Evolutionary conservation across 2,888 invertebrate species (phyloP), one percentile per base, ranked within the genome.

Genomic region (Acleris laterana): DNA sequence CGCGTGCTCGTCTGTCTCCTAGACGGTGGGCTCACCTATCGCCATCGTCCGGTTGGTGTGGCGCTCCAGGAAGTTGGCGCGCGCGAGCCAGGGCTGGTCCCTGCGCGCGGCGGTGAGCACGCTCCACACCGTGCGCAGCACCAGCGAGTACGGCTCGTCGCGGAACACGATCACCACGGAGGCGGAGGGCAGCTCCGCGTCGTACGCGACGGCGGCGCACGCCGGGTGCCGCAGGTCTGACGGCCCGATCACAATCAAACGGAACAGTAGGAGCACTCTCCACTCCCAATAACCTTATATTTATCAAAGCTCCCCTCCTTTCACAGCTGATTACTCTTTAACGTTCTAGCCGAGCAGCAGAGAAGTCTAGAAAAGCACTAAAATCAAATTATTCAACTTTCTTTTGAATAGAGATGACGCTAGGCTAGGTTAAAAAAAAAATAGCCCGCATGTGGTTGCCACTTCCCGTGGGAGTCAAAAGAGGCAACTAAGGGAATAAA

Each of bases 131-230:
- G 98, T 98, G 68, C 98, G 88, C 49, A 98, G 79, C 50, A 98
- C 93, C 49, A 97, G 95, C 53, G 97, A 97, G 93, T 96, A 98
- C 0, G 97, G 97, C 86, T 98, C 98, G 84, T 98, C 97, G 83
- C 96, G 97, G 92, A 98, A 98, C 71, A 98, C 97, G 48, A 97
- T 94, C 69, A 97, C 94, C n/a, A 98, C 95, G 69, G 96, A 96
- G 2, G 96, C 95, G 0, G 95, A 95, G 1, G 95, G 95, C 61
- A 99, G 88, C 63, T 94, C 94, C 5, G 94, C 93, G 55, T 93
- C 93, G 74, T 93, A 93, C 0, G 83, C 62, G 0, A 93, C 80
- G 1, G 88, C 79, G 9, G 74, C 51, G 74, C 93, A 93, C 0
- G 90, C 87, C 3, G 92, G 90, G 75, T 93, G 84, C 25, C 93